Conservation (phyloP, 2,797 vertebrate species). For the Onychomys leucogaster region DNA sequence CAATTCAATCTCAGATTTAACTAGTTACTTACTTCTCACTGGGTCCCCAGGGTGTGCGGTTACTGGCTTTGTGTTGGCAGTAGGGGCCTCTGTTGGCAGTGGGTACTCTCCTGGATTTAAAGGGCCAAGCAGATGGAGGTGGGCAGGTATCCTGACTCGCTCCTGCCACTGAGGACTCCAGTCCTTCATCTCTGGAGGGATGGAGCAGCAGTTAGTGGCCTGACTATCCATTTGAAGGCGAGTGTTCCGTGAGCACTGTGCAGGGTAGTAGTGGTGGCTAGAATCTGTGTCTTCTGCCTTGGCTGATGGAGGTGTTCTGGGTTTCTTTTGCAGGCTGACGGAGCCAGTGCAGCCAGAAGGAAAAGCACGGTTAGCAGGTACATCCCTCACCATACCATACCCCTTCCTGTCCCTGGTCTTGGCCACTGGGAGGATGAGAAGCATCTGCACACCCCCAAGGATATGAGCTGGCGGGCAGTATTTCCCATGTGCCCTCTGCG, state of each 20-base stretch:
- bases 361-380: conserved; percentile 88
- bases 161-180: conserved; percentile 11
- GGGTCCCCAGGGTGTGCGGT: conserved; percentile 72
- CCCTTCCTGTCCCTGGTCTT: background rate
- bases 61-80: conserved; percentile 76
- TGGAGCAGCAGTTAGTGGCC: background rate
- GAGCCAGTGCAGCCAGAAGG: conserved; percentile 86
- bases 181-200: background rate
- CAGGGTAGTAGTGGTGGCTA: background rate
- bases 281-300: background rate
- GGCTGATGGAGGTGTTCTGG: conserved; percentile 57
- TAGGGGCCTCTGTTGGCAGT: conserved; percentile 69
- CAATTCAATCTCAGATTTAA: conserved; percentile 82
- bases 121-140: conserved; percentile 44
- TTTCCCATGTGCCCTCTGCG: background rate
- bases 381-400: background rate
- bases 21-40: conserved; percentile 78
- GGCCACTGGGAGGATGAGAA: background rate
- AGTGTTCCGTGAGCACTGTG: background rate
- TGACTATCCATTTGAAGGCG: background rate
- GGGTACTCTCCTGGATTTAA: conserved; percentile 67
- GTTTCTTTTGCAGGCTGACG: conserved; percentile 84
- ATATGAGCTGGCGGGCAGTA: too few relatives aligned
- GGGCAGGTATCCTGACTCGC: background rate
- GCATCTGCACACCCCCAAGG: background rate